Evolutionary conservation across 2,888 invertebrate genomes (phyloP).

Genomic region (Altica lythri): DNA sequence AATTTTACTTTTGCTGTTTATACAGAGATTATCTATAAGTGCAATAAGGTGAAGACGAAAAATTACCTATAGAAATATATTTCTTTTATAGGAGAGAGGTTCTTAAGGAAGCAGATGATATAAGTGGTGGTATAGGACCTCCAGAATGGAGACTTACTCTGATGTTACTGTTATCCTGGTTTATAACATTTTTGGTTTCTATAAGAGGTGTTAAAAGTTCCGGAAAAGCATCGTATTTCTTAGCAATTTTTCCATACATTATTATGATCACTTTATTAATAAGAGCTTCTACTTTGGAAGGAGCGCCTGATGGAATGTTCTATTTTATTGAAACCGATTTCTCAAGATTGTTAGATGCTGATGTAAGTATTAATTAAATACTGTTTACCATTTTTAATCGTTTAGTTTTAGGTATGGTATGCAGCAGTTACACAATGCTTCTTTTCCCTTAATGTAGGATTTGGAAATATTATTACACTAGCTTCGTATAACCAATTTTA

Average conservation of each 20-base stretch:
- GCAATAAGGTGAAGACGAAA: no score
- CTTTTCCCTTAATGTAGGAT: conserved; percentile 75
- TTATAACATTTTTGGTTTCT: conserved; percentile 70
- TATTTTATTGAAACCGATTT: conserved; percentile 83
- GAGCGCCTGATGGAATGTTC: conserved; percentile 73
- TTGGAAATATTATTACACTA: conserved; percentile 79
- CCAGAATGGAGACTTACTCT: conserved; percentile 73
- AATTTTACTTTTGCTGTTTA: no score
- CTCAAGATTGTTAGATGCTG: conserved; percentile 70
- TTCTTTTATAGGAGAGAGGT: conserved; percentile 59
- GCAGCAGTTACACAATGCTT: conserved; percentile 80
- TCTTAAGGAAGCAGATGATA: conserved; percentile 57
- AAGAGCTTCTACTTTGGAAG: conserved; percentile 67
- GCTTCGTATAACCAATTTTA: conserved; percentile 76
- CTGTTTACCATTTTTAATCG: not conserved
- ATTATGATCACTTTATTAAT: conserved; percentile 76
- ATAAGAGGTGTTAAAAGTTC: conserved; percentile 76
- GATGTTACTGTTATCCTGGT: conserved; percentile 71
- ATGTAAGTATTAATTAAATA: conserved; percentile 57
- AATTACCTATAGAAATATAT: no score
- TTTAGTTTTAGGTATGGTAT: conserved; percentile 55
- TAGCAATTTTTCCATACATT: conserved; percentile 85
- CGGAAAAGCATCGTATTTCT: conserved; percentile 84
- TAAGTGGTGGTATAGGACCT: conserved; percentile 56
- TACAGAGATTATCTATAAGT: no score